Percentiles rank a stretch among this genome's conserved stretches.
Evolutionary conservation across 2,797 vertebrate genomes (phyloP).

Genomic region (Carcharodon carcharias): DNA sequence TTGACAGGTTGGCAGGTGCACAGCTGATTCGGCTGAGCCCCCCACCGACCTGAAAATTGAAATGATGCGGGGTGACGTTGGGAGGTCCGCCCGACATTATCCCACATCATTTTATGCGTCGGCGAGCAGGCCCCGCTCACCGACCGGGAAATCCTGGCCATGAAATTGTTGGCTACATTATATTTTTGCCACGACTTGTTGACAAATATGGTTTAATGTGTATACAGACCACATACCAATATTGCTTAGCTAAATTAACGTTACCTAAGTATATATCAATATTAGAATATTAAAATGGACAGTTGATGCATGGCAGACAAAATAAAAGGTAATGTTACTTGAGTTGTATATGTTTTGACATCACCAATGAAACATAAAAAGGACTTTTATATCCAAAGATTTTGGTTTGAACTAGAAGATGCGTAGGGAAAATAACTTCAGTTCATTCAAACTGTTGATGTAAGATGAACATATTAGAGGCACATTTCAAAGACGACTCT

Average conservation of each 20-base stretch:
- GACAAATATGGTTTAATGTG: background rate
- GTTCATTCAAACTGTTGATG: background rate
- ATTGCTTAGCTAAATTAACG: background rate
- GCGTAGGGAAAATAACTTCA: background rate
- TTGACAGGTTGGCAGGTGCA: too few relatives aligned
- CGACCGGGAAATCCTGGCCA: too few relatives aligned
- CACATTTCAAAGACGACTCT: background rate
- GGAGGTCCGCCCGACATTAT: too few relatives aligned
- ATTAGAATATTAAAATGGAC: background rate
- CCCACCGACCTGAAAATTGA: too few relatives aligned
- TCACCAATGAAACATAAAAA: background rate
- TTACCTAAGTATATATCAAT: background rate
- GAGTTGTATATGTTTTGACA: too few relatives aligned
- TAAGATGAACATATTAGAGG: background rate
- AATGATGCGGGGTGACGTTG: too few relatives aligned
- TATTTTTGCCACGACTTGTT: background rate
- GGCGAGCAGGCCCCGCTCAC: too few relatives aligned
- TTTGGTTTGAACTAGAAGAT: background rate
- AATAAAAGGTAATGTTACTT: background rate
- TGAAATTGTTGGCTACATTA: background rate
- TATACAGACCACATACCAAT: background rate
- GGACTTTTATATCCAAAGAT: background rate
- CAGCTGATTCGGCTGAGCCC: too few relatives aligned
- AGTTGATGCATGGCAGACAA: background rate
- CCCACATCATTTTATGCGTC: too few relatives aligned